Evolutionary conservation across 2,797 vertebrate genomes (phyloP), one percentile per base, ranked within the genome.

Genomic region (Melanotaenia nigrans): DNA sequence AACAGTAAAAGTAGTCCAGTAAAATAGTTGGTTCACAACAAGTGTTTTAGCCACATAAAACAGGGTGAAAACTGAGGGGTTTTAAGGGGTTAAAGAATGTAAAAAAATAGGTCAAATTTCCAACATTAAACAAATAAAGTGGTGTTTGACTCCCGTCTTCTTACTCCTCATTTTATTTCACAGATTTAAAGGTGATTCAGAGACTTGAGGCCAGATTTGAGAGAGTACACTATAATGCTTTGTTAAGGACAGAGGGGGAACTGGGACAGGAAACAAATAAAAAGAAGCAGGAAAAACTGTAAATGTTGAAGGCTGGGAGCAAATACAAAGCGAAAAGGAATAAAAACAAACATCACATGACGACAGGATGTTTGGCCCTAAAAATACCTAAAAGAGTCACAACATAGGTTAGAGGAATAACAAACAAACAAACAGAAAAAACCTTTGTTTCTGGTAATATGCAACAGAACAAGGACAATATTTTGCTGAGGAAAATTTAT

Each of bases 321-420:
- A 84, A 77, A 76, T 14, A 54, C 24, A 61, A 72, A 78, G 38
- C 30, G 9, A 59, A 74, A 51, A 16, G 0, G 1, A 68, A 62
- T 30, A 60, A 36, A 14, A 74, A 66, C 25, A 73, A 82, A 78
- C 32, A 24, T 65, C 53, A 77, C 57, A 56, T 24, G 36, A 81
- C 4, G 16, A 33, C 73, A 81, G 84, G 75, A 85, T 77, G 57
- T 72, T 82, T 65, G 58, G 28, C 62, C 66, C 36, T 42, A 24
- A 79, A 73, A 63, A 61, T 22, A 71, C 35, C 58, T 10, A 38
- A 38, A 71, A 71, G 57, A 76, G 30, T 35, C 11, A 35, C 3
- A 1, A 61, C 22, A 56, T 6, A 49, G 53, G 58, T 40, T 62
- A 72, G 57, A 32, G 13, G 6, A 33, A 59, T 36, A 36, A 36